Conservation (phyloP, 2,888 invertebrate genomes). For the Matsumyia berberina region DNA sequence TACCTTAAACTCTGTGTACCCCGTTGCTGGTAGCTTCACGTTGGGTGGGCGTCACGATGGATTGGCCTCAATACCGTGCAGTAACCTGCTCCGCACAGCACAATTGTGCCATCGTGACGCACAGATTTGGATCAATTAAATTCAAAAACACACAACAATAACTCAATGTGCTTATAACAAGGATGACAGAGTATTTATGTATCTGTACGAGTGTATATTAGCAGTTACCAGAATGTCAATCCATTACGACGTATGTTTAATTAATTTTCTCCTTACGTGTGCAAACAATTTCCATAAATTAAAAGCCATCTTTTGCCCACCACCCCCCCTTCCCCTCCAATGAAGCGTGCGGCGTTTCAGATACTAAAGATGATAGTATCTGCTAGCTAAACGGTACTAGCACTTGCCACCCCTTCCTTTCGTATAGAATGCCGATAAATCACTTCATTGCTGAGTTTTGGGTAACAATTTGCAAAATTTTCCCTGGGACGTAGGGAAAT, state of each 20-base stretch:
- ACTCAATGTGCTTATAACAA: conserved; percentile 46
- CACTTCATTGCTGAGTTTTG: conserved; percentile 57
- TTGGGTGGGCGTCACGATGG: background rate
- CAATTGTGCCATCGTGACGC: conserved; percentile 6
- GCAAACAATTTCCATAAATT: conserved; percentile 75
- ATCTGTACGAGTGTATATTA: conserved; percentile 16
- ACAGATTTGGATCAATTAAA: conserved; percentile 57
- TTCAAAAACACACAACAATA: conserved; percentile 66
- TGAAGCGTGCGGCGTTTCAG: background rate
- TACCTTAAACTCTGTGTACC: conserved; percentile 43
- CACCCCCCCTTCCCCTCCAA: background rate
- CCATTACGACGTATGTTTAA: conserved; percentile 73
- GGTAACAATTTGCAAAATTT: conserved; percentile 40
- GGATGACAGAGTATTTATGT: conserved; percentile 12
- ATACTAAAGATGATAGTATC: conserved; percentile 47
- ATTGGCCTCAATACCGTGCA: conserved; percentile 16
- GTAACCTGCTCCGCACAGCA: conserved; percentile 13
- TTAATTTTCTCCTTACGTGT: conserved; percentile 74
- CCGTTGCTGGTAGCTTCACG: background rate
- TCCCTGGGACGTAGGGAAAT: conserved; percentile 16
- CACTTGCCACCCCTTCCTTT: background rate
- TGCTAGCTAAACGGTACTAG: conserved; percentile 13
- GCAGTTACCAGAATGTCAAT: conserved; percentile 64
- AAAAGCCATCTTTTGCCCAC: conserved; percentile 59
- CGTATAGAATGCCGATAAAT: conserved; percentile 60